These are phyloP conservation scores for Cataglyphis rosenhaueri DNA, from an alignment of 2,888 invertebrate species.

Conservation along the genomic window DNA sequence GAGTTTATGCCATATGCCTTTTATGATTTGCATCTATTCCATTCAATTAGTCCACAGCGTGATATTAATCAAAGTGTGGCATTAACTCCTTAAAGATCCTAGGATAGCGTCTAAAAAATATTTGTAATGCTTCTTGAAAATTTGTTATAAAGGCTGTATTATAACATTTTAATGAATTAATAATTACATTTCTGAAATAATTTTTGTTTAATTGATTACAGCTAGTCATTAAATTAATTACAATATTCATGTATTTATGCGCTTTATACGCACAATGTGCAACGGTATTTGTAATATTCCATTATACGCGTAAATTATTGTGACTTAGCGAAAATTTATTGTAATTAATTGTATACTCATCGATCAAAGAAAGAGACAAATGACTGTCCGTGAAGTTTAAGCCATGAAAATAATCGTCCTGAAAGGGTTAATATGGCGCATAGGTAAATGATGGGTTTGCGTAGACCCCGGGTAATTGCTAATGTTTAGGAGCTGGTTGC, in stretches of 20 bases:
- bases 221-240: conserved; percentile 19
- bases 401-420: conserved; percentile 27
- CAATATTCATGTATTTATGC: not conserved
- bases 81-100: not conserved
- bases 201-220: conserved; percentile 1
- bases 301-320: not conserved
- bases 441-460: conserved; percentile 39
- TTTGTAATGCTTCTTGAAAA: not conserved
- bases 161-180: conserved; percentile 9
- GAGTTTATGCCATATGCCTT: conserved; percentile 14
- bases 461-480: conserved; percentile 33
- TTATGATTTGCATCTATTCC: not conserved
- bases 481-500: conserved; percentile 16
- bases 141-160: not conserved
- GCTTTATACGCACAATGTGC: not conserved
- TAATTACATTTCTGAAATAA: not conserved
- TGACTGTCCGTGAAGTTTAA: not conserved
- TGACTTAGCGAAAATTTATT: not conserved
- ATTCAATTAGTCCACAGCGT: not conserved
- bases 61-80: not conserved
- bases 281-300: not conserved
- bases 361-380: conserved; percentile 13
- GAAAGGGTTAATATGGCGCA: conserved; percentile 23
- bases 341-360: conserved; percentile 6
- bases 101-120: not conserved